Evolutionary conservation across 2,113 vertebrate species (phyloP).

Genomic region (Xenopus tropicalis): DNA sequence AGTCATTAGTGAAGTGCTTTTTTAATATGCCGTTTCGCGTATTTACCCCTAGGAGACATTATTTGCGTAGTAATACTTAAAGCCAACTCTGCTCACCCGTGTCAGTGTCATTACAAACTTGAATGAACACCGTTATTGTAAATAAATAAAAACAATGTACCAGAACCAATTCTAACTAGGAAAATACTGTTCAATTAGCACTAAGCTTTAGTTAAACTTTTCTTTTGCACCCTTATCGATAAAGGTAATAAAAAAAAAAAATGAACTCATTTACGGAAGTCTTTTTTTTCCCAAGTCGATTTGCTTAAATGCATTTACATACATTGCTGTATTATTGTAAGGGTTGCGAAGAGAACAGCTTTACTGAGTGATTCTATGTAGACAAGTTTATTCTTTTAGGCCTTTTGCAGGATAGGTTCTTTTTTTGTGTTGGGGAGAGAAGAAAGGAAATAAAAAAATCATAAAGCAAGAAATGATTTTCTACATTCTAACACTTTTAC

Average conservation of each 20-base stretch:
- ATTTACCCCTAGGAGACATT: slow-evolving; percentile 63
- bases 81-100: slow-evolving; percentile 74
- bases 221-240: slow-evolving; percentile 63
- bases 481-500: too few relatives aligned
- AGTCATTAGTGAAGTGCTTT: slow-evolving; percentile 57
- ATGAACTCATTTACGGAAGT: slow-evolving; percentile 56
- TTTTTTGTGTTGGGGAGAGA: not conserved
- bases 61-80: slow-evolving; percentile 71
- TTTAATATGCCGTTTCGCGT: slow-evolving; percentile 56
- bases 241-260: slow-evolving; percentile 59
- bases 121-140: slow-evolving; percentile 74
- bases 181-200: slow-evolving; percentile 67
- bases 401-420: not conserved
- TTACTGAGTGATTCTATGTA: slow-evolving; percentile 51
- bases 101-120: slow-evolving; percentile 75
- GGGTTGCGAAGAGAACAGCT: slow-evolving; percentile 17
- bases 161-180: slow-evolving; percentile 75
- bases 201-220: slow-evolving; percentile 64
- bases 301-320: slow-evolving; percentile 52
- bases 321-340: slow-evolving; percentile 50
- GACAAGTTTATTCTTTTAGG: not conserved
- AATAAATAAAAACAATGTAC: slow-evolving; percentile 80
- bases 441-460: too few relatives aligned
- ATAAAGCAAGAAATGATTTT: too few relatives aligned
- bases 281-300: slow-evolving; percentile 45